phyloP scores from a whole-genome alignment of 2,797 vertebrate species.

The Acrocephalus scirpaceus region DNA sequence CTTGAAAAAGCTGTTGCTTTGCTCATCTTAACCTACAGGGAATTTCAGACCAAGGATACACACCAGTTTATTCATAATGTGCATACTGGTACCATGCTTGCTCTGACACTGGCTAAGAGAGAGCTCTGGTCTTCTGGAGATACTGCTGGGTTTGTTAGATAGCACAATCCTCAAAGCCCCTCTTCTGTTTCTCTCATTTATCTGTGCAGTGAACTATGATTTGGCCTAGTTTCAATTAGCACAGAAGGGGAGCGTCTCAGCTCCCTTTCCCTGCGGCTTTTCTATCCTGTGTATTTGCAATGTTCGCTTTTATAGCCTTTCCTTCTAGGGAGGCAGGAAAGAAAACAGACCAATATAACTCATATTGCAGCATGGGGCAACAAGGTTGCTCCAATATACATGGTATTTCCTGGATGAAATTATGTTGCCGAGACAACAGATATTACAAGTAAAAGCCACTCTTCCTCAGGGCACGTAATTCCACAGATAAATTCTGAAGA shows the following conservation, averaged over 20 bases:
- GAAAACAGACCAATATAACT: neutral
- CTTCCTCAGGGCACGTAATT: neutral
- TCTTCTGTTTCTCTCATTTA: neutral
- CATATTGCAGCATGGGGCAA: neutral
- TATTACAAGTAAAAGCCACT: neutral
- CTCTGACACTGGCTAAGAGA: neutral
- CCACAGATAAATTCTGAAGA: neutral
- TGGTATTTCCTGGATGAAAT: neutral
- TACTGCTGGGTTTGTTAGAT: neutral
- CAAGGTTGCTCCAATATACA: neutral
- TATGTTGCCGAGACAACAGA: conserved; percentile 10
- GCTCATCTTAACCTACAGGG: neutral
- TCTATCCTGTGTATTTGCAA: neutral
- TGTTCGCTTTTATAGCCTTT: neutral
- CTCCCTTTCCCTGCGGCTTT: neutral
- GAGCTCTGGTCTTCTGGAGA: conserved; percentile 13
- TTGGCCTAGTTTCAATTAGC: conserved; percentile 41
- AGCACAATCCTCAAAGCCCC: neutral
- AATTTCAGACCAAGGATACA: neutral
- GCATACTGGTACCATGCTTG: neutral
- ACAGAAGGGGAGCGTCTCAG: neutral
- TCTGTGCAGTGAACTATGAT: conserved; percentile 33
- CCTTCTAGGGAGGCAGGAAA: neutral
- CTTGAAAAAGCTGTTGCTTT: neutral
- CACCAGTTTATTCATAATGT: neutral